Base-by-base conservation (phyloP, 1,140 invertebrate species). In the Micrasema minimum region DNA sequence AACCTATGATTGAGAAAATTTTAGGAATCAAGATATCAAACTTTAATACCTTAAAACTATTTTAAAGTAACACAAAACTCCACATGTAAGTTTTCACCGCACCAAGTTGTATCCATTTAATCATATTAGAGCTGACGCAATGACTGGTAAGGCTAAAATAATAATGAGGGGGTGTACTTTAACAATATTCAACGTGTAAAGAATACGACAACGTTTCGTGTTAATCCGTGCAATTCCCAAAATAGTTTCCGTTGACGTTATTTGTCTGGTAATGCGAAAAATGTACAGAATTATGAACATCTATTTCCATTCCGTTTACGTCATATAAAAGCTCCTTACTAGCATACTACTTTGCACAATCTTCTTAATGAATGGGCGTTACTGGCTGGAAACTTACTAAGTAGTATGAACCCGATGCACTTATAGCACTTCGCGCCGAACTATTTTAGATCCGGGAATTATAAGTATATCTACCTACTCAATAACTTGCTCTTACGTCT, bases 181-280 rank as follows among this genome's bases (percentile, higher is more conserved):
- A 16, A 46, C 12, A n/a, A 16, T 43, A 43, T 11, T 43, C 3
- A 16, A 16, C 11, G 16, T 1, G n/a, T n/a, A n/a, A 46, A 46
- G 51, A n/a, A 18, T 14, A 14, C 16, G 50, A 12, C 20, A 18
- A 7, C 55, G 20, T 59, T 59, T 59, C 35, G 31, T 22, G 31
- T 59, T 59, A 59, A 45, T 62, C 43, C 59, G 43, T 46, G 59
- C 59, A 46, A 26, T 18, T 62, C 59, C 43, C 22, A 26, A 38
- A 62, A 62, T 62, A 62, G 38, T 46, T 2, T 46, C 26, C n/a
- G 18, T 45, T 62, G 59, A 62, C 59, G 59, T 46, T 16, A 62
- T 46, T 62, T 62, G 59, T 62, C 59, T 62, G 59, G 59, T 62
- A 26, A 62, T 46, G 59, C 41, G 59, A 62, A 62, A 62, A 62